Conservation (phyloP, 2,797 vertebrate species). For the Limosa lapponica region DNA sequence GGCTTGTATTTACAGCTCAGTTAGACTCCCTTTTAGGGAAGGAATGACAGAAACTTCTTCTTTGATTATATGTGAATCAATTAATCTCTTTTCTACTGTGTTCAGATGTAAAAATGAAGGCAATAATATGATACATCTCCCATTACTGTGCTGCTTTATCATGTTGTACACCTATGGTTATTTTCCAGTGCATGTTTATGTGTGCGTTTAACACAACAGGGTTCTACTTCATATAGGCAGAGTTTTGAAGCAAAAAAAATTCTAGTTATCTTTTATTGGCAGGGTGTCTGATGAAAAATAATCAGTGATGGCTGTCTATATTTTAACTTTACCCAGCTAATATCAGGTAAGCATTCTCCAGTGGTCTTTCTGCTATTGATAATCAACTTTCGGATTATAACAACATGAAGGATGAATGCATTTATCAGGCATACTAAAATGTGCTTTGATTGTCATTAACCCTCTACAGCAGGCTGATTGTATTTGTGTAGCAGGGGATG, state of each 20-base stretch:
- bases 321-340: not conserved
- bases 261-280: not conserved
- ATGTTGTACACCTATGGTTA: not conserved
- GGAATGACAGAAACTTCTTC: not conserved
- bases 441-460: not conserved
- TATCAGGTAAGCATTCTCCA: not conserved
- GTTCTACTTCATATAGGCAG: not conserved
- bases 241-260: not conserved
- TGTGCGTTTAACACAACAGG: fast-evolving
- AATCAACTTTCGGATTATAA: not conserved
- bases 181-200: not conserved
- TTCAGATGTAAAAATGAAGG: not conserved
- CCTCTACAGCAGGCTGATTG: not conserved
- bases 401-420: not conserved
- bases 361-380: not conserved
- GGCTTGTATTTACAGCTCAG: constrained; percentile 39
- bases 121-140: not conserved
- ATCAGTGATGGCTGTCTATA: not conserved
- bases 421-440: not conserved
- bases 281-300: not conserved
- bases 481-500: not conserved
- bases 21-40: not conserved
- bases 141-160: not conserved
- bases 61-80: not conserved
- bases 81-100: not conserved